These are phyloP conservation scores for Blastomussa wellsi DNA, from an alignment of 92 coral and sea anemone genomes.

Conservation along the genomic window DNA sequence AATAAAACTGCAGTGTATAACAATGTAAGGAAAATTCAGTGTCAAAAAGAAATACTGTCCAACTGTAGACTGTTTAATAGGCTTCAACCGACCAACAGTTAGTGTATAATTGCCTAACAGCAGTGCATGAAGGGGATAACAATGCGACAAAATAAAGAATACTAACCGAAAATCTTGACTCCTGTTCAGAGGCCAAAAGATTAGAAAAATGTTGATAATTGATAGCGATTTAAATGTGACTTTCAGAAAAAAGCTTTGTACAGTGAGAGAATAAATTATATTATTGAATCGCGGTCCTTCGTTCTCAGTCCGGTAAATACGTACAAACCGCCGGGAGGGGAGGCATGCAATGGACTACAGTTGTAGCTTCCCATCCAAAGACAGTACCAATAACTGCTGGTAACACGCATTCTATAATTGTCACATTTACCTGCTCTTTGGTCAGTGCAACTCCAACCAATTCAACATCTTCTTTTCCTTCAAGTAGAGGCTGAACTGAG, in stretches of 20 bases:
- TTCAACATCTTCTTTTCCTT: constrained; percentile 86
- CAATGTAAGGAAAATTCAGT: not conserved
- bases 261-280: too few relatives aligned
- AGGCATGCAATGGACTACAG: too few relatives aligned
- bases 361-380: not conserved
- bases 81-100: too few relatives aligned
- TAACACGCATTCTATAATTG: too few relatives aligned
- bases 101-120: not conserved
- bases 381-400: not conserved
- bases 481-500: constrained; percentile 78
- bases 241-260: too few relatives aligned
- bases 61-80: not conserved
- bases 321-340: too few relatives aligned
- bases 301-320: too few relatives aligned
- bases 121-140: too few relatives aligned
- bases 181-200: not conserved
- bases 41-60: not conserved
- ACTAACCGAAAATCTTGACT: too few relatives aligned
- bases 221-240: not conserved
- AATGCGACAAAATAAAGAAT: too few relatives aligned
- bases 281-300: too few relatives aligned
- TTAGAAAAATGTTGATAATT: not conserved
- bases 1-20: not conserved
- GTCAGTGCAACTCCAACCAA: constrained; percentile 78
- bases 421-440: constrained; percentile 69